Conservation (phyloP, 2,888 invertebrate genomes). For the Hoplodrina blanda region DNA sequence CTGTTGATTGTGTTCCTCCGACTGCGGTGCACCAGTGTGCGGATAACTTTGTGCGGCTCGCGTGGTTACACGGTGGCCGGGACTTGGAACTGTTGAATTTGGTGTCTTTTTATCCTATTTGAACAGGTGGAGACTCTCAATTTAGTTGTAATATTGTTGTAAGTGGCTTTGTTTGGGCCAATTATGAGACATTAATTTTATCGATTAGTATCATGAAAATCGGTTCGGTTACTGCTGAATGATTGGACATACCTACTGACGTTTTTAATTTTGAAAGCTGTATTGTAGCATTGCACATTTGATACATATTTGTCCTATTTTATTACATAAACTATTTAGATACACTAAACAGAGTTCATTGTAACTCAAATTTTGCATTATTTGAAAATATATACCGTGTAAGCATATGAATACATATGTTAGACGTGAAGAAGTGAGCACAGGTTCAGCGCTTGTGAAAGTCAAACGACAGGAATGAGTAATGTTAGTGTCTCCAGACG, state of each 20-base stretch:
- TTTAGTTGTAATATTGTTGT: background rate
- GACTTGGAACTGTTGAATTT: background rate
- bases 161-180: no score
- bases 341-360: no score
- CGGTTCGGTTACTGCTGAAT: no score
- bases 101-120: background rate
- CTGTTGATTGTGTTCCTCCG: slow-evolving; percentile 6
- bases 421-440: background rate
- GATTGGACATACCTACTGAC: no score
- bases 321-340: no score
- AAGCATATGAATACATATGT: background rate
- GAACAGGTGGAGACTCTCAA: background rate
- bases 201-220: no score
- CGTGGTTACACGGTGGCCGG: slow-evolving; percentile 1
- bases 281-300: no score
- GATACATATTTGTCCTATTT: no score
- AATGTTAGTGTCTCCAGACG: slow-evolving; percentile 39
- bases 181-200: background rate
- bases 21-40: slow-evolving; percentile 30
- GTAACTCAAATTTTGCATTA: no score
- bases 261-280: no score
- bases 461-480: slow-evolving; percentile 23
- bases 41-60: slow-evolving; percentile 19
- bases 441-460: slow-evolving; percentile 8
- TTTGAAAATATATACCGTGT: no score